A percentile compares a stretch with the other conserved stretches of the same genome.
Evolutionary conservation across 2,797 vertebrate species (phyloP).

Genomic region (Lutjanus campechanus): DNA sequence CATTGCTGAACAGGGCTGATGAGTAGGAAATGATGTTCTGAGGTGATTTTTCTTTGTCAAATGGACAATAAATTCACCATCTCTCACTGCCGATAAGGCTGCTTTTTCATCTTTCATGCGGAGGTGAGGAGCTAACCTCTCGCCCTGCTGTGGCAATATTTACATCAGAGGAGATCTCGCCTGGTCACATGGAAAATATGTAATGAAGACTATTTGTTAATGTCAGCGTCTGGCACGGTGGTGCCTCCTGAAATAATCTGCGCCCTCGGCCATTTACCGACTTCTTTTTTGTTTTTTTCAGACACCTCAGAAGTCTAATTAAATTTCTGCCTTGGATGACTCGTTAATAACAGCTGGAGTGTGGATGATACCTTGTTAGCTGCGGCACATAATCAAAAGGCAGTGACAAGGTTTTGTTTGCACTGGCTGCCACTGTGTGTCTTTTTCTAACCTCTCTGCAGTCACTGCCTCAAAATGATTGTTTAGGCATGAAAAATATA

Average conservation of each 20-base stretch:
- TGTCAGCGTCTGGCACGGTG: slow-evolving; percentile 76
- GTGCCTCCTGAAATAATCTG: slow-evolving; percentile 54
- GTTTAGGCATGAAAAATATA: slow-evolving; percentile 39
- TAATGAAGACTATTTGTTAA: slow-evolving; percentile 89
- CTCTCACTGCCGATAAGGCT: slow-evolving; percentile 31
- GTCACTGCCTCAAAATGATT: slow-evolving; percentile 42
- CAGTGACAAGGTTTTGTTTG: slow-evolving; percentile 42
- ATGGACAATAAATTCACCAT: slow-evolving; percentile 55
- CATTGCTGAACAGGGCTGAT: slow-evolving; percentile 25
- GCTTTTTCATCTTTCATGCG: slow-evolving; percentile 47
- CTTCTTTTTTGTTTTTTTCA: slow-evolving; percentile 57
- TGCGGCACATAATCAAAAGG: slow-evolving; percentile 74
- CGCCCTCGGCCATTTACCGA: slow-evolving; percentile 63
- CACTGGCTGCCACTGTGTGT: slow-evolving; percentile 3
- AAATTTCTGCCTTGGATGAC: slow-evolving; percentile 81
- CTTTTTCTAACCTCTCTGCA: slow-evolving; percentile 29
- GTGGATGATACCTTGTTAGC: slow-evolving; percentile 80
- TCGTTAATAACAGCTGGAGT: slow-evolving; percentile 82
- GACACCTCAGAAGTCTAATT: slow-evolving; percentile 86
- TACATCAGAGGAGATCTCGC: slow-evolving; percentile 74
- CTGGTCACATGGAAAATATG: slow-evolving; percentile 85
- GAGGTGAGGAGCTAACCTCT: slow-evolving; percentile 64
- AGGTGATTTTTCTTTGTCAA: slow-evolving; percentile 72
- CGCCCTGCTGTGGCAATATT: slow-evolving; percentile 53
- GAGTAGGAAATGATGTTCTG: slow-evolving; percentile 46